A percentile compares a stretch with the other conserved stretches of the same genome.
Conservation (phyloP, 2,797 vertebrate genomes). For the Poeciliopsis presidionis region DNA sequence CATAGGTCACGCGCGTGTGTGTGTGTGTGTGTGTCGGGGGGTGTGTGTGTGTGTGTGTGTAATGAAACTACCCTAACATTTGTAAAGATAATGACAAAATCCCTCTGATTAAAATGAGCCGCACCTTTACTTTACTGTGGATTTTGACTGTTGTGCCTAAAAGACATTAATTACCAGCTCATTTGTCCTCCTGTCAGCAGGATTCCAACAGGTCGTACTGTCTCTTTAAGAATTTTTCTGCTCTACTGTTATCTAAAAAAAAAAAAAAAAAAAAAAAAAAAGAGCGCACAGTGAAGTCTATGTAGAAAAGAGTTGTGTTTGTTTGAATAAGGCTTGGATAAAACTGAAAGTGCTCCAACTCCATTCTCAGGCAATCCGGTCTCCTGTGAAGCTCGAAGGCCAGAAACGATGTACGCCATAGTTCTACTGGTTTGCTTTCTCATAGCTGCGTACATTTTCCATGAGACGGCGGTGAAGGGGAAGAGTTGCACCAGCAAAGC, state of each 20-base stretch:
- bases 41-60: too few relatives aligned
- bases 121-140: too few relatives aligned
- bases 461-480: slow-evolving; percentile 75
- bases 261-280: too few relatives aligned
- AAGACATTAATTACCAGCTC: too few relatives aligned
- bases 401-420: slow-evolving; percentile 54
- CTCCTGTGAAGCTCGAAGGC: neutral
- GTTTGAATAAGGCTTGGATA: neutral
- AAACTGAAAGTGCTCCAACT: neutral
- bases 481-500: slow-evolving; percentile 72
- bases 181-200: neutral
- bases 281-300: neutral
- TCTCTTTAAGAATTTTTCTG: neutral
- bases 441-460: slow-evolving; percentile 67
- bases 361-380: neutral
- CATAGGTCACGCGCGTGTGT: too few relatives aligned
- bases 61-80: too few relatives aligned
- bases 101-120: too few relatives aligned
- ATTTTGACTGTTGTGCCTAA: too few relatives aligned
- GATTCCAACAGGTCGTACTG: neutral
- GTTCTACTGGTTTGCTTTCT: slow-evolving; percentile 53
- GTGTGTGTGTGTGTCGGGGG: too few relatives aligned
- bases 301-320: neutral
- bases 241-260: neutral
- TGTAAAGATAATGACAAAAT: too few relatives aligned